These are phyloP conservation scores for Gasteruption jaculator DNA, from an alignment of 2,888 invertebrate genomes.

Conservation along the genomic window DNA sequence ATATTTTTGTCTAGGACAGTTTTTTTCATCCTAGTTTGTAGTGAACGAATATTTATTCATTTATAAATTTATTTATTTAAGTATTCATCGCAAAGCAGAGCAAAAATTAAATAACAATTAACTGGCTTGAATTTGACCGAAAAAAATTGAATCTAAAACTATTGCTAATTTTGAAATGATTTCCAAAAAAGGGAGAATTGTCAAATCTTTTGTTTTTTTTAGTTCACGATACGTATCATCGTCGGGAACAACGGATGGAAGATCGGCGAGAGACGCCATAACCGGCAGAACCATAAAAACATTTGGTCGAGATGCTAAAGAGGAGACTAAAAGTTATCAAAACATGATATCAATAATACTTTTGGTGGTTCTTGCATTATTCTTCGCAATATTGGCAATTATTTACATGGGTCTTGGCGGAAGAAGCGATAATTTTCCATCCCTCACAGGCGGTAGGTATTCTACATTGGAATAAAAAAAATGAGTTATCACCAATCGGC, in stretches of 20 bases:
- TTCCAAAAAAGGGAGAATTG: no score
- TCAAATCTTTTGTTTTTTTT: no score
- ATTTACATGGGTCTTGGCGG: constrained; percentile 50
- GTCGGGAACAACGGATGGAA: constrained; percentile 36
- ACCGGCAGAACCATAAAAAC: constrained; percentile 37
- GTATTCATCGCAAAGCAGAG: no score
- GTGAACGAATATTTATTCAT: background rate
- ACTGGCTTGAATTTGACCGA: no score
- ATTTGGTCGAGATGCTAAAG: constrained; percentile 25
- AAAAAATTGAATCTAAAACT: no score
- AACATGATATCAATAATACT: constrained; percentile 50
- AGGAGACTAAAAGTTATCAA: constrained; percentile 44
- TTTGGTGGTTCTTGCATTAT: constrained; percentile 44
- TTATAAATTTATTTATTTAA: constrained; percentile 2
- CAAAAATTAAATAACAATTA: no score
- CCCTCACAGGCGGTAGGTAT: constrained; percentile 48
- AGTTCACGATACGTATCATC: constrained; percentile 35
- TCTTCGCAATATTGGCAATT: constrained; percentile 48
- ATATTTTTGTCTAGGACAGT: no score
- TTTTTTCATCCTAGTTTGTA: no score
- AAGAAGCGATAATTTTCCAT: constrained; percentile 42
- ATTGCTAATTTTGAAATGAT: no score
- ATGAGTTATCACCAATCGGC: no score
- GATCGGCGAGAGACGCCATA: no score
- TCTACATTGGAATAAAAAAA: no score